Evolutionary conservation across 2,888 invertebrate genomes (phyloP).

Genomic region (Philereme vetulata): DNA sequence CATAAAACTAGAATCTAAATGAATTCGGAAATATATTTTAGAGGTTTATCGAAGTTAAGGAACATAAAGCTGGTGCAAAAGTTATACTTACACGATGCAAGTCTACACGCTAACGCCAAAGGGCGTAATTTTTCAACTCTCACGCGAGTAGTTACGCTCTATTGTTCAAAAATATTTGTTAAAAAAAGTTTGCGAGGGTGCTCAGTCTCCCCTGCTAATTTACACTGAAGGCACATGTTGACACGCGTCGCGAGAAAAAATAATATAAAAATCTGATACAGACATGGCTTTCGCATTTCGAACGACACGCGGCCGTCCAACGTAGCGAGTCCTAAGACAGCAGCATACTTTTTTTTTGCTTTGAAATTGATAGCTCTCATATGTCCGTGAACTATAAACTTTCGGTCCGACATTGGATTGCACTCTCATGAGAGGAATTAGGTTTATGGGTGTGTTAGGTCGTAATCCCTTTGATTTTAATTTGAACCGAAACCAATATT

Average conservation of each 20-base stretch:
- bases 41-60: no score
- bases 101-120: constrained; percentile 53
- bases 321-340: constrained; percentile 56
- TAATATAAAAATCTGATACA: constrained; percentile 67
- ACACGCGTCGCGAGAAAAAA: constrained; percentile 76
- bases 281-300: constrained; percentile 76
- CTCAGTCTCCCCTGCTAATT: constrained; percentile 78
- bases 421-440: constrained; percentile 48
- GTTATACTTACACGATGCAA: constrained; percentile 20
- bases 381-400: constrained; percentile 56
- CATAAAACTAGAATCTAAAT: no score
- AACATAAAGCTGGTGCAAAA: constrained; percentile 7
- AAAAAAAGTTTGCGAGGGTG: constrained; percentile 78
- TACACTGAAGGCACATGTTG: constrained; percentile 78
- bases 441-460: constrained; percentile 63
- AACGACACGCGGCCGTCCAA: constrained; percentile 55
- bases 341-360: constrained; percentile 60
- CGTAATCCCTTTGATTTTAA: constrained; percentile 48
- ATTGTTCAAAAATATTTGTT: constrained; percentile 79
- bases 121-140: constrained; percentile 77
- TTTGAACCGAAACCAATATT: constrained; percentile 37
- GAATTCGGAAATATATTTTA: no score
- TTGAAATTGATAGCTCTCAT: constrained; percentile 64
- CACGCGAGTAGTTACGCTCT: constrained; percentile 76
- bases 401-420: constrained; percentile 54